Conservation (phyloP, 2,888 invertebrate genomes). For the Nymphalis c-album region DNA sequence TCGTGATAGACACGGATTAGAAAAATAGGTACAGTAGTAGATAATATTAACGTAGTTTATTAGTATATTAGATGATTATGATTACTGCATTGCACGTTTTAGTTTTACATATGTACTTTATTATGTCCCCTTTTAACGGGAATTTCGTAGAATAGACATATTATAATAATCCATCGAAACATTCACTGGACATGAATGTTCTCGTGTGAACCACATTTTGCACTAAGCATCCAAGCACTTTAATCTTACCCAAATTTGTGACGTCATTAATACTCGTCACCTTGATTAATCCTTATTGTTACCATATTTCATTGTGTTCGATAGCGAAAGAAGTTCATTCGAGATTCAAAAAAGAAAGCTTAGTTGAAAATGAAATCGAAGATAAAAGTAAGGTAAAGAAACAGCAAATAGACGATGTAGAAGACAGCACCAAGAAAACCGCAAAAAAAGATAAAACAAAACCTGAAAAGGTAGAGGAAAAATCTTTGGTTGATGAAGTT, state of each 20-base stretch:
- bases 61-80: conserved; percentile 39
- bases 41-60: conserved; percentile 47
- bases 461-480: conserved; percentile 56
- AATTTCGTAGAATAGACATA: conserved; percentile 52
- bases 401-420: conserved; percentile 50
- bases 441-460: conserved; percentile 56
- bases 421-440: conserved; percentile 56
- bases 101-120: conserved; percentile 60
- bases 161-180: conserved; percentile 51
- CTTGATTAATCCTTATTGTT: conserved; percentile 49
- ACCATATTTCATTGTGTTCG: conserved; percentile 59
- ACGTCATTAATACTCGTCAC: conserved; percentile 45
- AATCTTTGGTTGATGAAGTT: conserved; percentile 55
- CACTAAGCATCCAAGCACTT: conserved; percentile 39
- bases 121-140: conserved; percentile 43
- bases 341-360: conserved; percentile 72
- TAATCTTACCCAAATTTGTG: conserved; percentile 58
- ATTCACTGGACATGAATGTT: conserved; percentile 74
- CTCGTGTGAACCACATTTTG: conserved; percentile 50
- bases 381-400: conserved; percentile 57
- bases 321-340: conserved; percentile 79
- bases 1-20: conserved; percentile 12
- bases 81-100: conserved; percentile 60
- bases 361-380: conserved; percentile 76
- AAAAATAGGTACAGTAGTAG: conserved; percentile 54